A percentile compares a stretch with the other conserved stretches of the same genome.
These are phyloP conservation scores for Portunus trituberculatus DNA, from an alignment of 1,140 invertebrate genomes.

Conservation along the genomic window DNA sequence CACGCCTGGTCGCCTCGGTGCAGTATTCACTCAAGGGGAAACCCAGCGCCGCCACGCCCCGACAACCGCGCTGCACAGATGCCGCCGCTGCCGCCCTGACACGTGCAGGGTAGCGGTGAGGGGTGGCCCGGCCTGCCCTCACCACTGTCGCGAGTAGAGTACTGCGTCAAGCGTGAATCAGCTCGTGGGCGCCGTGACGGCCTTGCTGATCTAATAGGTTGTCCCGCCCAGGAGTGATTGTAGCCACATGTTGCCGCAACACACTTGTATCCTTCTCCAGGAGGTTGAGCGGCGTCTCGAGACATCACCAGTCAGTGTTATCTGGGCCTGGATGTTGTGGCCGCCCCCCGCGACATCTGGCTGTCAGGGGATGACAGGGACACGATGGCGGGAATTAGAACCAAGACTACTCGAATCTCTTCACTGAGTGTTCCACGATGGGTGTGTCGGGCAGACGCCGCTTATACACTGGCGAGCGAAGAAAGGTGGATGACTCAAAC, in stretches of 20 bases:
- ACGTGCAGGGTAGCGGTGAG: neutral
- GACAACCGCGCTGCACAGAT: neutral
- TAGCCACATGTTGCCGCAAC: neutral
- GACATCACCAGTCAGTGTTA: neutral
- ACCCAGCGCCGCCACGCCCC: neutral
- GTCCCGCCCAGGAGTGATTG: neutral
- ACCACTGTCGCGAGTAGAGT: neutral
- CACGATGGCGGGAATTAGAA: neutral
- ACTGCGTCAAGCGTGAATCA: neutral
- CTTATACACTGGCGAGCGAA: neutral
- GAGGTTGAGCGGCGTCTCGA: too few species aligned
- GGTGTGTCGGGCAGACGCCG: too few species aligned
- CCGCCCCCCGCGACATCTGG: neutral
- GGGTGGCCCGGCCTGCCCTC: neutral
- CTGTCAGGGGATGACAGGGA: neutral
- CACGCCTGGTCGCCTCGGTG: neutral
- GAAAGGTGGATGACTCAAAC: neutral
- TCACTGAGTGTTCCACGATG: neutral
- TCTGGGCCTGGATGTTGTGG: neutral
- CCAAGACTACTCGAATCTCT: neutral
- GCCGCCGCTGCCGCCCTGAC: neutral
- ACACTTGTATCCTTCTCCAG: too few species aligned
- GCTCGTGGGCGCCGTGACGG: neutral
- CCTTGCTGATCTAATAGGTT: neutral
- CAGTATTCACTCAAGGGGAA: conserved; percentile 10